Evolutionary conservation across 2,797 vertebrate genomes (phyloP).

Genomic region (Threskiornis aethiopicus): DNA sequence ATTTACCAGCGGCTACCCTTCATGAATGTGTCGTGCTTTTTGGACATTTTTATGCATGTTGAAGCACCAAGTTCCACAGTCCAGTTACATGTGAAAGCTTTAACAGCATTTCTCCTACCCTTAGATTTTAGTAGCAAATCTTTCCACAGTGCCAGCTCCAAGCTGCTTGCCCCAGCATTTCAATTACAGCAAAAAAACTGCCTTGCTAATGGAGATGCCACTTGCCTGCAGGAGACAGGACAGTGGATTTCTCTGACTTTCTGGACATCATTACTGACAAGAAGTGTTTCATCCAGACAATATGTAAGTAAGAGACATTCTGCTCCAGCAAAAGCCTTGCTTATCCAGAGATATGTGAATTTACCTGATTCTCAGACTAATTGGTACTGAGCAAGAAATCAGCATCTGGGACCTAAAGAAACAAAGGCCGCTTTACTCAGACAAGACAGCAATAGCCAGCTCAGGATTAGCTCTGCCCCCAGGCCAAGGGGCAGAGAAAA

Average conservation of each 20-base stretch:
- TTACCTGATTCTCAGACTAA: neutral
- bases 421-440: neutral
- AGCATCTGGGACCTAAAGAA: neutral
- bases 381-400: neutral
- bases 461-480: neutral
- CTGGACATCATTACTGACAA: conserved; percentile 53
- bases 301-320: conserved; percentile 33
- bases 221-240: conserved; percentile 62
- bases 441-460: neutral
- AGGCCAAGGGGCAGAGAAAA: neutral
- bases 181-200: neutral
- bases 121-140: neutral
- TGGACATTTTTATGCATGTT: neutral
- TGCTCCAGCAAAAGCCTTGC: neutral
- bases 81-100: neutral
- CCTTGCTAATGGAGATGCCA: neutral
- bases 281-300: conserved; percentile 42
- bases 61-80: neutral
- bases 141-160: neutral
- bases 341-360: neutral
- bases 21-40: neutral
- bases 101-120: neutral
- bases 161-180: neutral
- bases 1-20: neutral
- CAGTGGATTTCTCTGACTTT: conserved; percentile 65